Conservation (phyloP, 2,113 vertebrate genomes). For the Plestiodon gilberti region DNA sequence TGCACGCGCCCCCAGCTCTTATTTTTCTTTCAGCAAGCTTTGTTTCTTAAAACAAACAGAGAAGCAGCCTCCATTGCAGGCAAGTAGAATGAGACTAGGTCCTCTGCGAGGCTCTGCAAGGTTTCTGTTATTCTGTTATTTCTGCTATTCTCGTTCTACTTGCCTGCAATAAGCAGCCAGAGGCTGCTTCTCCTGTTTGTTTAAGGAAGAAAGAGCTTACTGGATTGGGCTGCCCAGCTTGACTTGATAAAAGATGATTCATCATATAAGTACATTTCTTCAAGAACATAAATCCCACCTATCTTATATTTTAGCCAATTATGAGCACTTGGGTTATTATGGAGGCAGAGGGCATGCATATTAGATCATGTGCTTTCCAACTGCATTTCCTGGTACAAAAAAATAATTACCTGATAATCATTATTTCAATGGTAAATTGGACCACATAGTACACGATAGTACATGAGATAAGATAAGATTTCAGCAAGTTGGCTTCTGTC, state of each 20-base stretch:
- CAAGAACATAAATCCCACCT: slow-evolving; percentile 42
- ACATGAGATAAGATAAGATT: slow-evolving; percentile 19
- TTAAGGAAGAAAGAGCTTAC: no score
- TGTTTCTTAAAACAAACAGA: no score
- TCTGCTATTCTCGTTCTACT: no score
- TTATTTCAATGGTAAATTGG: slow-evolving; percentile 39
- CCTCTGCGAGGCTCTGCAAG: no score
- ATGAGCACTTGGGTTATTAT: not conserved
- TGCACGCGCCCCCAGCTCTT: no score
- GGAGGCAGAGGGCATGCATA: slow-evolving; percentile 29
- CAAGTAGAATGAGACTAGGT: no score
- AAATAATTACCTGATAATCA: slow-evolving; percentile 48
- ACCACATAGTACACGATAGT: not conserved
- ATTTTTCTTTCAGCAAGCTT: no score
- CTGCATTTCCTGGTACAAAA: slow-evolving; percentile 50
- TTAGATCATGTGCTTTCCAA: slow-evolving; percentile 12
- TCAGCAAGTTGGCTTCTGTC: slow-evolving; percentile 9
- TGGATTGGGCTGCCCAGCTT: no score
- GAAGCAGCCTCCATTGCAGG: no score
- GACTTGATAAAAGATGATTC: slow-evolving; percentile 53
- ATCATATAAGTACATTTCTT: slow-evolving; percentile 44
- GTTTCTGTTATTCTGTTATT: no score
- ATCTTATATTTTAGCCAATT: not conserved
- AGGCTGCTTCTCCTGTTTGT: no score
- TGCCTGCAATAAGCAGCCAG: no score